phyloP scores from a whole-genome alignment of 1,140 invertebrate genomes.

The Magallana ariakensis region DNA sequence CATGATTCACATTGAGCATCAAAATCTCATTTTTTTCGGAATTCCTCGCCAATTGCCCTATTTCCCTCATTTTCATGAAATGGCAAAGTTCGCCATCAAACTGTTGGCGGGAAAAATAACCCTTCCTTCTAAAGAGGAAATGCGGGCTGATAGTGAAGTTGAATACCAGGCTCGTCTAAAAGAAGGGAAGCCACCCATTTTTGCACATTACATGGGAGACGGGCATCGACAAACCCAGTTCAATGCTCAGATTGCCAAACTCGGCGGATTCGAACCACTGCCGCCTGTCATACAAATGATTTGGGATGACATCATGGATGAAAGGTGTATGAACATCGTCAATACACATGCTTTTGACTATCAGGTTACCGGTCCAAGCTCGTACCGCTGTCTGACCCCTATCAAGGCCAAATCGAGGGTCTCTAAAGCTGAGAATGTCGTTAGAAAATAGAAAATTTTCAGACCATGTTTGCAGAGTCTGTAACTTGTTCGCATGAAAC shows the following conservation, averaged over 20 bases:
- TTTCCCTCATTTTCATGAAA: conserved; percentile 41
- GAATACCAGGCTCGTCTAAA: conserved; percentile 75
- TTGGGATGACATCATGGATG: conserved; percentile 37
- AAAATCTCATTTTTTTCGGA: conserved; percentile 35
- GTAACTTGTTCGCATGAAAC: no score
- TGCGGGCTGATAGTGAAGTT: conserved; percentile 35
- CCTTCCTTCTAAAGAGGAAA: conserved; percentile 31
- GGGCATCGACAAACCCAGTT: conserved; percentile 14
- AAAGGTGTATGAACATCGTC: conserved; percentile 31
- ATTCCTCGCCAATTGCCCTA: conserved; percentile 13
- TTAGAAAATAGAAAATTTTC: no score
- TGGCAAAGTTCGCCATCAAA: conserved; percentile 5
- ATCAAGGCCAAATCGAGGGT: neutral
- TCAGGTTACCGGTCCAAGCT: neutral
- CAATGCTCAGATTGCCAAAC: conserved; percentile 30
- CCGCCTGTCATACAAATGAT: neutral
- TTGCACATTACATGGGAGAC: conserved; percentile 41
- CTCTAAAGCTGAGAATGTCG: conserved; percentile 20
- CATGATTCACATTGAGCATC: conserved; percentile 47
- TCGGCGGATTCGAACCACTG: conserved; percentile 33
- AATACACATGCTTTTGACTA: conserved; percentile 31
- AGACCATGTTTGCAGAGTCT: no score
- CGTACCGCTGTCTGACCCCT: neutral
- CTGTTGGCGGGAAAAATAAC: conserved; percentile 31
- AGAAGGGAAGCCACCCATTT: conserved; percentile 80